Evolutionary conservation across 2,113 vertebrate species (phyloP), one percentile per base, ranked within the genome.

Genomic region (Cyphomyrus plagiostoma): DNA sequence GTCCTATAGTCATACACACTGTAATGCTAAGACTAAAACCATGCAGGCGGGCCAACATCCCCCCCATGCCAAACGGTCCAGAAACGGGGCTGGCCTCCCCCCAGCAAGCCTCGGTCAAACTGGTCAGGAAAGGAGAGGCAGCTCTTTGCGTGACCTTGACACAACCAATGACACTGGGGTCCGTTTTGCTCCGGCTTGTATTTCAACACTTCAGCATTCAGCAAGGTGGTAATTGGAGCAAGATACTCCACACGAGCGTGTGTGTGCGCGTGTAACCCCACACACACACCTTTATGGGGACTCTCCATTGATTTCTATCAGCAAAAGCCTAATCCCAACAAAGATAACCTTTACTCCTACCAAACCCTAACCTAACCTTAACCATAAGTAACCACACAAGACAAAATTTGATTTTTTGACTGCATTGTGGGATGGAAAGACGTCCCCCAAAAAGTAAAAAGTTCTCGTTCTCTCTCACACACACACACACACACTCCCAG

Each of bases 141-240:
- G 84, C 90, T 45, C 88, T 89, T 92, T 86, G 88, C 58, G 80
- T 89, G 92, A 93, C 92, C 92, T 93, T 93, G 92, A 94, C 80
- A 92, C 93, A 91, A 50, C 90, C 89, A 39, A 88, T 88, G 91
- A 92, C 83, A 89, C 90, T 91, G 86, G 89, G 83, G n/a, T 89
- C 21, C 48, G 53, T 21, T 62, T 85, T 62, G 90, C 90, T 90
- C 53, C 90, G 85, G 91, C 62, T 91, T 82, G 90, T 87, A 92
- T 93, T 93, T 92, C 91, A 92, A 88, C 74, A 89, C 89, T 91
- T 91, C 88, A 91, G 89, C 74, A 90, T 90, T 48, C 91, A 66
- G 42, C 77, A 88, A 42, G 56, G 49, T 86, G 89, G 84, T 83
- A 52, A 80, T 26, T 49, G 88, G 89, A 91, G 88, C 77, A 58